Base-by-base conservation (phyloP, 2,888 invertebrate species). In the Amiota minor region DNA sequence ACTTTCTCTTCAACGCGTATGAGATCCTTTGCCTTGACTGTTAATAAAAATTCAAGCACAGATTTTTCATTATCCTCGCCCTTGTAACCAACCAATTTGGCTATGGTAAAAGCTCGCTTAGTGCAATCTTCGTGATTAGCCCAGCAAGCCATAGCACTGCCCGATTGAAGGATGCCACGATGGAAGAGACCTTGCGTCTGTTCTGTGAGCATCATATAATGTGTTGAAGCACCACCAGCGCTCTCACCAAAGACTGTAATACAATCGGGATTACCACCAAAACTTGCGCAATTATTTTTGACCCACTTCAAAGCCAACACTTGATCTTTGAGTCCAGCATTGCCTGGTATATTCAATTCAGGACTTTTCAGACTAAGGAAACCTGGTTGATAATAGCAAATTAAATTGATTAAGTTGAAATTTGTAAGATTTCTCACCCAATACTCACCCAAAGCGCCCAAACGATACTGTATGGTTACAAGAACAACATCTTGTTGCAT, bases 271-370 rank as follows among this genome's bases (percentile, higher is more conserved):
- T 92, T 90, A 1, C 92, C 92, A 65, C 91, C 90, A 80, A 92
- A 92, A 47, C 85, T 84, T 35, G 82, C 75, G 47, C 91, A 90
- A 78, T 92, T 92, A 56, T 88, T 89, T 77, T 91, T 90, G 0
- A 92, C 87, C 91, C 92, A 92, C 79, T 89, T 89, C 20, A 92
- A 80, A 0, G 91, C 91, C 83, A 91, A 77, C 1, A 91, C 89
- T 85, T 91, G 90, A 83, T 92, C 92, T 84, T 91, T 91, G 0
- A 92, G 87, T 0, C 90, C 91, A 6, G 91, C 91, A 81, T 92
- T 92, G 1, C 92, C 92, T 6, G 92, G 91, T 10, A 92, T 89
- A 72, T 89, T 89, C 0, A 91, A 77, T 1, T 86, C 83, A 2
- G 90, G 84, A 45, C 91, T 89, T 49, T 91, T 87, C 1, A 91